Base-by-base conservation (phyloP, 1,140 invertebrate genomes). In the Camponotus floridanus region DNA sequence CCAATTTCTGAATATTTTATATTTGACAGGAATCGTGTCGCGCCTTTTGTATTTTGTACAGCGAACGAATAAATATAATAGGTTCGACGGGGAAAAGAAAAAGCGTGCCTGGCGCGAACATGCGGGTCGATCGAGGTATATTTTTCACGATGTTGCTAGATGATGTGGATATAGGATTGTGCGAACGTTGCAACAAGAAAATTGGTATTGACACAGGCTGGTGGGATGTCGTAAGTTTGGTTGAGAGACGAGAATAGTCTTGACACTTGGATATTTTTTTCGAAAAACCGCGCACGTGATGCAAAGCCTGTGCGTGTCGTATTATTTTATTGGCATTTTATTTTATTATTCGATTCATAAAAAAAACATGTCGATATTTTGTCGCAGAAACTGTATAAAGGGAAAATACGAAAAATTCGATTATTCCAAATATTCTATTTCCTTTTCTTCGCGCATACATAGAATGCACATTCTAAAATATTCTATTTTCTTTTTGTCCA, bases 131-230 rank as follows among this genome's bases (percentile, higher is more conserved):
- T 65, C 61, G 64, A 64, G 15, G 33, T 74, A 55, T 70, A 76
- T n/a, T 87, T 87, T 85, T 65, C 71, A 45, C 86, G 31, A 51
- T 48, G 51, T n/a, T 42, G 31, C 65, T 64, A 31, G 67, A 51
- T 45, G 26, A 68, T 21, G 31, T 70, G 31, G 51, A 68, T 48
- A 39, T 48, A 7, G 15, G 36, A 31, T 39, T n/a, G 31, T 59
- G 31, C 51, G 71, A 70, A 61, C 65, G 81, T 76, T 71, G 62
- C 51, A 42, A 18, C 45, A 64, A 33, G 65, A 70, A 87, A 67
- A 87, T 87, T 87, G 87, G 39, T 88, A 86, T 88, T 86, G 87
- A 88, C 87, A 88, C 62, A 88, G 67, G 39, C 68, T 73, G 68
- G 42, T 55, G 83, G 84, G 70, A 87, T 87, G 71, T 76, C 42